Base-by-base conservation (phyloP, 2,797 vertebrate genomes). In the Avahi laniger region DNA sequence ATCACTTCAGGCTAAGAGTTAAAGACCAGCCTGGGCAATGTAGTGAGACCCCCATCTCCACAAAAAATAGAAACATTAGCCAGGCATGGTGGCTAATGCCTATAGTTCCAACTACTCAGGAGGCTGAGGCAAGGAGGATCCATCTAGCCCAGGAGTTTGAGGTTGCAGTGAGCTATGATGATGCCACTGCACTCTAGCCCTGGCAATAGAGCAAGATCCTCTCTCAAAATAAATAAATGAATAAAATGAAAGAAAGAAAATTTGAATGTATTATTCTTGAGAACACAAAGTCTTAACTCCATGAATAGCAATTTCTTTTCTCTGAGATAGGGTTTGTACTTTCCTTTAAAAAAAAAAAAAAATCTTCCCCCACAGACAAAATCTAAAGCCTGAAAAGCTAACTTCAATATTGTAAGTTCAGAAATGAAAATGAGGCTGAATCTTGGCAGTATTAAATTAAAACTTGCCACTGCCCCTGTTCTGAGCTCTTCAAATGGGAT, bases 271-370 rank as follows among this genome's bases (percentile, higher is more conserved):
- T 78, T 97, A 14, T 92, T 83, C 54, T 75, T 52, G n/a, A 33
- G 13, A 84, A 67, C 43, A 81, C 57, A 65, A 65, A 65, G n/a
- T 10, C 8, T 96, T 83, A 73, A 69, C 41, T 76, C 52, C 35
- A 57, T 70, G 91, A 93, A 59, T 38, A 92, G 43, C 8, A 61
- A 67, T 84, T 84, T 33, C 35, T 93, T 88, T 94, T 89, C 73
- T 86, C 89, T 93, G 35, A 93, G 43, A 89, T 92, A 59, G 97
- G 24, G 2, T 80, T 91, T 95, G 72, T 89, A 54, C 11, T 88
- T 92, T 81, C 52, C 43, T 65, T 57, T 26, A 57, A 57, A 57
- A n/a, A n/a, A 63, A 50, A 88, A 54, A 72, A 82, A 75, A 89
- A 78, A 61, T 38, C 8, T 73, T 11, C 12, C 43, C 48, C 76